Conservation (phyloP, 2,797 vertebrate genomes). For the Clamator glandarius region DNA sequence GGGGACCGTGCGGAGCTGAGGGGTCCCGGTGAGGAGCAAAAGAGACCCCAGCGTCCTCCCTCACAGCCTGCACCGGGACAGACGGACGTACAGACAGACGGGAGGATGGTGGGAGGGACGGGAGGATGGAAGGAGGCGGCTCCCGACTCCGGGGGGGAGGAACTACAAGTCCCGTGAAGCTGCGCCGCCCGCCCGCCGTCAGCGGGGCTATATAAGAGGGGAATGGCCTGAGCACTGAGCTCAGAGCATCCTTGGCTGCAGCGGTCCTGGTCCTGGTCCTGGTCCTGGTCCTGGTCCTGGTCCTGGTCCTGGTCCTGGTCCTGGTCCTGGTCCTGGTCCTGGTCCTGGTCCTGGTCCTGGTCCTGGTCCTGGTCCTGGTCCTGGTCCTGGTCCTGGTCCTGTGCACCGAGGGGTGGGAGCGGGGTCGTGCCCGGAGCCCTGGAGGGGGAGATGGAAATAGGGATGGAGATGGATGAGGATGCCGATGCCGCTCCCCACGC, state of each 20-base stretch:
- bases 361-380: too few species aligned
- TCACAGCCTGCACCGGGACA: not conserved
- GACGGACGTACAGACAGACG: not conserved
- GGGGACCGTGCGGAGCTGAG: not conserved
- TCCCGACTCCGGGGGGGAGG: not conserved
- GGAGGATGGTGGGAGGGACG: not conserved
- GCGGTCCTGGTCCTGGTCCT: too few species aligned
- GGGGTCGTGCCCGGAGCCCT: not conserved
- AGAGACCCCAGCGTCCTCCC: rapidly evolving
- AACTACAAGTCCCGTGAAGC: conserved; percentile 54
- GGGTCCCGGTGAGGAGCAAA: not conserved
- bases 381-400: too few species aligned
- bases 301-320: too few species aligned
- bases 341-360: too few species aligned
- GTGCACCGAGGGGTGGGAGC: not conserved
- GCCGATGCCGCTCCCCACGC: not conserved
- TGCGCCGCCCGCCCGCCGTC: conserved; percentile 4
- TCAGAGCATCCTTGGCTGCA: not conserved
- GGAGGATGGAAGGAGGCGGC: not conserved
- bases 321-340: too few species aligned
- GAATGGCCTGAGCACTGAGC: not conserved
- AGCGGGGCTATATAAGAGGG: conserved; percentile 13
- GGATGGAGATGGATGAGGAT: not conserved
- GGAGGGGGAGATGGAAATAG: not conserved
- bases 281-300: too few species aligned